Evolutionary conservation across 2,888 invertebrate species (phyloP), one percentile per base, ranked within the genome.

Genomic region (Hydrotaea diabolus): DNA sequence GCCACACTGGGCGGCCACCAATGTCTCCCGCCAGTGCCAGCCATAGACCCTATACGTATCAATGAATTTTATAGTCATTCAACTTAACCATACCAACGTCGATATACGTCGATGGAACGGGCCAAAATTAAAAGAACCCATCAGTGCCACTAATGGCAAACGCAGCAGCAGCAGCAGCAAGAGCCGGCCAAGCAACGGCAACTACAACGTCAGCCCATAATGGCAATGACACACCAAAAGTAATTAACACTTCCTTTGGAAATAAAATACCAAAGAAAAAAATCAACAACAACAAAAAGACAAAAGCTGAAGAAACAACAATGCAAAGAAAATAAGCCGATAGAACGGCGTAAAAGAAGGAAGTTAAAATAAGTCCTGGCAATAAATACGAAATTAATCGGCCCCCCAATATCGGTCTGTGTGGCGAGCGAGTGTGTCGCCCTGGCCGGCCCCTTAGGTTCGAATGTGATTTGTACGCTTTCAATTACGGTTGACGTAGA

Each of bases 241-340:
- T 82, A 85, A 85, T 85, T 81, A 85, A 79, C 72, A 79, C 84
- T 81, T 79, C 66, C 66, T 76, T 62, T 72, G 49, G 39, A 79
- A 64, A 73, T 73, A 73, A 69, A 76, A 57, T 19, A 57, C 66
- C 49, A 59, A 64, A 64, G 19, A 71, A 49, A 26, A 39, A 13
- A n/a, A 31, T 19, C 53, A 36, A 76, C 36, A 31, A 17, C n/a
- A 23, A 19, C 11, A 19, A 19, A 57, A 23, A 8, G n/a, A 21
- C 31, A 31, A 64, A 39, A 62, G 53, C 39, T 5, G 36, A 17
- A 31, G 19, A 62, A 49, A 76, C 39, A 23, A 17, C 7, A 26
- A 21, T 13, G 43, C 26, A 57, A 23, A 8, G 19, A 21, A 74
- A 26, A 74, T 21, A 80, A 39, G 66, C 4, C 43, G n/a, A 26